Base-by-base conservation (phyloP, 2,113 vertebrate species). In the Chaetura pelagica region DNA sequence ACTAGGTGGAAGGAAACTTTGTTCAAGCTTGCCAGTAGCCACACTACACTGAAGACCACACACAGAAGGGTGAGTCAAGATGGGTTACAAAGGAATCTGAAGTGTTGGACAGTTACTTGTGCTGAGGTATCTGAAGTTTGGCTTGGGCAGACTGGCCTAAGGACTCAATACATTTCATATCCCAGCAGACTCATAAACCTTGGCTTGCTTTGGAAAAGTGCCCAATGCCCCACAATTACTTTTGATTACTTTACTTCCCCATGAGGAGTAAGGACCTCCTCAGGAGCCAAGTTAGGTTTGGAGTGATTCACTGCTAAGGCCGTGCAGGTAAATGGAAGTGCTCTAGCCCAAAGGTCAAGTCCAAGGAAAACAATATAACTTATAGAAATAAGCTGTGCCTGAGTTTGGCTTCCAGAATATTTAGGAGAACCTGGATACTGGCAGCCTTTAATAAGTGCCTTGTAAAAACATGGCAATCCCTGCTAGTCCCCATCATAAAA, bases 241-340 rank as follows among this genome's bases (percentile, higher is more conserved):
- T 92, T 59, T 89, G 84, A 92, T 79, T 87, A 57, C 80, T 89
- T 68, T 78, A 91, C 73, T 78, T 93, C 73, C 80, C 93, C 73
- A 78, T 3, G 76, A 84, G 86, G 83, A 51, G 24, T 42, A 66
- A 74, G 48, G 72, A n/a, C 35, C 67, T 96, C n/a, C 58, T 74
- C 29, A 22, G 51, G 35, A 97, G 63, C 88, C 68, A 92, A 49
- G 64, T 38, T 27, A 81, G 68, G 73, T 55, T 82, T 87, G 93
- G 17, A 81, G 29, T 40, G 64, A 92, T 34, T 81, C 83, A 82
- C 61, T 3, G 0, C 19, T 12, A 84, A 46, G 76, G 51, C 68
- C 29, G 21, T 3, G 42, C 71, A 86, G 48, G 86, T 71, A 64
- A 92, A 78, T 22, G 54, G 64, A 89, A 59, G 68, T 74, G 58